A percentile compares a stretch with the other conserved stretches of the same genome.
These are phyloP conservation scores for Mythimna ferrago DNA, from an alignment of 2,888 invertebrate genomes.

Conservation along the genomic window DNA sequence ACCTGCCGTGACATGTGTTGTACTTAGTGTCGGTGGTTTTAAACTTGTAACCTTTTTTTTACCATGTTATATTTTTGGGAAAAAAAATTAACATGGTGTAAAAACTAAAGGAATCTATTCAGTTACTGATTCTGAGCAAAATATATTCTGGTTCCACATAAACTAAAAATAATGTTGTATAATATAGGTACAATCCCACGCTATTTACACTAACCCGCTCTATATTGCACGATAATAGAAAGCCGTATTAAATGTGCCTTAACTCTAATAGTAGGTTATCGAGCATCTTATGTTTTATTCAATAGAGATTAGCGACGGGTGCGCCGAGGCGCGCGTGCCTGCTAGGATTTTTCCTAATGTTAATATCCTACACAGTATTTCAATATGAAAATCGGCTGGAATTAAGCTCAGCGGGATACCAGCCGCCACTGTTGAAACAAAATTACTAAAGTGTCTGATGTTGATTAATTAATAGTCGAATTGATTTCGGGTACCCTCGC, in stretches of 20 bases:
- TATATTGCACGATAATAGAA: conserved; percentile 83
- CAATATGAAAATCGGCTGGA: conserved; percentile 70
- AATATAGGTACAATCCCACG: conserved; percentile 64
- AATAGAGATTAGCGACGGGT: conserved; percentile 83
- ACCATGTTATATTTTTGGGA: too few species aligned
- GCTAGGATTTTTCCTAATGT: conserved; percentile 81
- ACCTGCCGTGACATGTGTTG: too few species aligned
- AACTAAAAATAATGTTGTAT: too few species aligned
- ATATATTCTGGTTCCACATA: too few species aligned
- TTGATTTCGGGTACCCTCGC: conserved; percentile 71
- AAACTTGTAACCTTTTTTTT: too few species aligned
- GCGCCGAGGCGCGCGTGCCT: conserved; percentile 75
- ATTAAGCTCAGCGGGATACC: conserved; percentile 66
- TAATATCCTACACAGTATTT: conserved; percentile 76
- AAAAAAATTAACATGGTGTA: too few species aligned
- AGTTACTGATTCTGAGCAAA: too few species aligned
- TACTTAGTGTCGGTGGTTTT: too few species aligned
- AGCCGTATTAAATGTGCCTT: conserved; percentile 85
- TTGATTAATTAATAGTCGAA: conserved; percentile 78
- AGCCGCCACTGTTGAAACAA: conserved; percentile 68
- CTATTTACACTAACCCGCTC: conserved; percentile 62
- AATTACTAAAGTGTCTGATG: conserved; percentile 74
- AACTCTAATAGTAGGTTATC: conserved; percentile 88
- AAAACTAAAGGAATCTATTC: too few species aligned
- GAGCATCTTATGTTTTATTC: conserved; percentile 89